Evolutionary conservation across 2,113 vertebrate species (phyloP).

Genomic region (Aix galericulata): DNA sequence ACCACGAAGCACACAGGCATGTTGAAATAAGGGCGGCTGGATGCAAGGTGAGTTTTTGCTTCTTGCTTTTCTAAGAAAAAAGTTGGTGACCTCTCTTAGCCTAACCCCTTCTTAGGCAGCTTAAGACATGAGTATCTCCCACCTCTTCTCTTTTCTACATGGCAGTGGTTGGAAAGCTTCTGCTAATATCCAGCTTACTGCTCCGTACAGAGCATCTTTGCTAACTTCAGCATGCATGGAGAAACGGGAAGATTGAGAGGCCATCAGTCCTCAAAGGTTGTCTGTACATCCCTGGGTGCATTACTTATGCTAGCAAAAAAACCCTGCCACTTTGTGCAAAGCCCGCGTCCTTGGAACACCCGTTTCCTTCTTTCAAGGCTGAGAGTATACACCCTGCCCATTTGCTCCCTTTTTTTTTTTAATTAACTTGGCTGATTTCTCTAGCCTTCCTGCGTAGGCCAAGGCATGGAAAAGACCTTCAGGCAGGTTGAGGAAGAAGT

Average conservation of each 20-base stretch:
- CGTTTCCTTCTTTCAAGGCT: neutral
- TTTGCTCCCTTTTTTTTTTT: neutral
- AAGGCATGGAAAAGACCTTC: neutral
- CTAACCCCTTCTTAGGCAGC: neutral
- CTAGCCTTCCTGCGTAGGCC: neutral
- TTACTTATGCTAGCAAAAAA: neutral
- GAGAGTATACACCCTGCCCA: neutral
- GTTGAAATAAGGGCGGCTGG: neutral
- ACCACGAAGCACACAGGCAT: neutral
- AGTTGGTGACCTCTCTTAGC: neutral
- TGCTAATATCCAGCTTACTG: neutral
- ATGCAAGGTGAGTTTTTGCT: neutral
- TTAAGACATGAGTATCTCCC: neutral
- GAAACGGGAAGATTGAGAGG: neutral
- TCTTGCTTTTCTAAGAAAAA: neutral
- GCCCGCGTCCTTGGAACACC: neutral
- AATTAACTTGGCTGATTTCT: neutral
- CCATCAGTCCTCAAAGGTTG: neutral
- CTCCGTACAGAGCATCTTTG: neutral
- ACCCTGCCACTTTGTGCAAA: neutral
- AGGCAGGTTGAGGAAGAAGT: neutral
- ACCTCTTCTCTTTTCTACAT: neutral
- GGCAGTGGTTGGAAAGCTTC: neutral
- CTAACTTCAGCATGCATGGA: neutral
- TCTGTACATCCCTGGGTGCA: neutral